These are phyloP conservation scores for Lontra canadensis DNA, from an alignment of 2,113 vertebrate species.

Conservation along the genomic window DNA sequence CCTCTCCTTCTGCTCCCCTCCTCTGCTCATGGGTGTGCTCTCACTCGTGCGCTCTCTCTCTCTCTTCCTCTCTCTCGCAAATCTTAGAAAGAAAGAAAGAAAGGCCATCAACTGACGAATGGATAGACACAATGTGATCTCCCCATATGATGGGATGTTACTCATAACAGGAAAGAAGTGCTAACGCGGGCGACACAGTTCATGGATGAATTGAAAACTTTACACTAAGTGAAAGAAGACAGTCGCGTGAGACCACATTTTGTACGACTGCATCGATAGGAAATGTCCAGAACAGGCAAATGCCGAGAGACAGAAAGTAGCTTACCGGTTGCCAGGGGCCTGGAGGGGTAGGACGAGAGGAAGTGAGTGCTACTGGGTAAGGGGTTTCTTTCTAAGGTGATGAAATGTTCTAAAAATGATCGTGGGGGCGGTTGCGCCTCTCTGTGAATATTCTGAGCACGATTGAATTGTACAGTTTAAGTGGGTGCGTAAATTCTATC, in stretches of 20 bases:
- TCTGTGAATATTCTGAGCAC: neutral
- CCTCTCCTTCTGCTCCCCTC: neutral
- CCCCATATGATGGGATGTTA: neutral
- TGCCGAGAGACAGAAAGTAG: neutral
- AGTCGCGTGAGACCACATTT: neutral
- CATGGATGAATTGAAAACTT: neutral
- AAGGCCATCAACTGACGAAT: neutral
- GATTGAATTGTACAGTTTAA: neutral
- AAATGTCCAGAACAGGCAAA: neutral
- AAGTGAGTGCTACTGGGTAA: rapidly evolving
- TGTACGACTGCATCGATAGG: neutral
- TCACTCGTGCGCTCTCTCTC: neutral
- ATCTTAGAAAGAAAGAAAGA: neutral
- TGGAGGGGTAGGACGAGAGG: too few species aligned
- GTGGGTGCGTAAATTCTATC: neutral
- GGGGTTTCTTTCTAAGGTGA: neutral
- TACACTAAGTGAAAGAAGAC: neutral
- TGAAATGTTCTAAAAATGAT: neutral
- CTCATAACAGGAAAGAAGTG: neutral
- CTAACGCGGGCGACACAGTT: neutral
- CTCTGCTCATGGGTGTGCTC: too few species aligned
- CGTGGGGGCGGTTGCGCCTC: neutral
- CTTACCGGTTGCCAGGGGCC: neutral
- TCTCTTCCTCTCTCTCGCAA: neutral
- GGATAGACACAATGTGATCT: neutral